A percentile compares a stretch with the other conserved stretches of the same genome.
These are phyloP conservation scores for Sardina pilchardus DNA, from an alignment of 2,113 vertebrate genomes.

Conservation along the genomic window DNA sequence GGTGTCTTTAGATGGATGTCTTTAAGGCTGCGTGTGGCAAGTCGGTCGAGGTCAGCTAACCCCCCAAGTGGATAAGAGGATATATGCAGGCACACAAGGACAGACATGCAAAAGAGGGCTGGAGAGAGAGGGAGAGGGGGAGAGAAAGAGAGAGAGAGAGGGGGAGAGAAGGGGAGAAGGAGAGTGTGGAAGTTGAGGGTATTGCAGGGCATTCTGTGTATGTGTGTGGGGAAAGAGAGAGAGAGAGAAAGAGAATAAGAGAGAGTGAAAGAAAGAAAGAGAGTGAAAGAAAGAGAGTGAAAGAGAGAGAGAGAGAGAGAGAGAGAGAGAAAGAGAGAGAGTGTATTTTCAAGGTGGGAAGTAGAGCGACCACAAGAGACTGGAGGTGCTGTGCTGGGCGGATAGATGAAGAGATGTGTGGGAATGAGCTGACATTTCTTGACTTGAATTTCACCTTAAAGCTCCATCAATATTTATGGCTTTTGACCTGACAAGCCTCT, in stretches of 20 bases:
- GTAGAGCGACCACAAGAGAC: too few species aligned
- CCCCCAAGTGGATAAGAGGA: not conserved
- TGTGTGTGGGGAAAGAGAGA: not conserved
- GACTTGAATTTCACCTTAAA: not conserved
- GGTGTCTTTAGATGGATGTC: not conserved
- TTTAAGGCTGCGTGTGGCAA: not conserved
- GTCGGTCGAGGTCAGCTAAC: not conserved
- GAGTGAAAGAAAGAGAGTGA: not conserved
- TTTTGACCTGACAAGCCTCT: not conserved
- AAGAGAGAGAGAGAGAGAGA: not conserved
- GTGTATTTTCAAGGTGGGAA: not conserved
- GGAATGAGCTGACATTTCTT: not conserved
- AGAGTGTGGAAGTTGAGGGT: not conserved
- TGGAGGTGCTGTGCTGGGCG: not conserved
- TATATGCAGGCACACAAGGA: not conserved
- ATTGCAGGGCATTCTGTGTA: not conserved
- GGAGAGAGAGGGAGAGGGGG: not conserved
- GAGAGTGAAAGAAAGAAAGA: not conserved
- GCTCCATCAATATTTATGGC: constrained; percentile 6
- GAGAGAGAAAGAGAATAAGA: not conserved
- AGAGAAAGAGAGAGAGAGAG: not conserved
- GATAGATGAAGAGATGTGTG: not conserved
- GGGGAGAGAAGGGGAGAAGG: constrained; percentile 6
- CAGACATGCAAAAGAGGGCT: not conserved
- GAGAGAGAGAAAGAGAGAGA: not conserved